Evolutionary conservation across 2,888 invertebrate genomes (phyloP), one percentile per base, ranked within the genome.

Genomic region (Arrhopalites spinosus): DNA sequence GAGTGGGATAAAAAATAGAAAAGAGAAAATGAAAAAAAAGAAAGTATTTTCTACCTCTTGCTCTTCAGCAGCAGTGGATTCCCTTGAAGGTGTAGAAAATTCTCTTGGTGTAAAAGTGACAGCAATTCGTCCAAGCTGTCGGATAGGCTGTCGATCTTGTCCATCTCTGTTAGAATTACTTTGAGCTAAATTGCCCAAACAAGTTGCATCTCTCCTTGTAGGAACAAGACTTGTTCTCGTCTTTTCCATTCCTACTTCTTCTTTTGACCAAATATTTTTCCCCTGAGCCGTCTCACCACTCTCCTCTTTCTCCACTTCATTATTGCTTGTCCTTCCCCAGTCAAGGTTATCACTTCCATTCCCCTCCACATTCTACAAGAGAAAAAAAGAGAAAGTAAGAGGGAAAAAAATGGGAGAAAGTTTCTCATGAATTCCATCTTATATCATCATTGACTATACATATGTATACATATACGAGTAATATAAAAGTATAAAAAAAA

Each of bases 11-110:
- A 13, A 13, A 53, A n/a, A n/a, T 17, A 53, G 59, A 23, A 20
- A 8, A 59, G 27, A 25, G 25, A 25, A 25, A 11, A 59, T 50
- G 15, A 27, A 1, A 11, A 59, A 59, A 59, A 27, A 7, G 0
- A 27, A 13, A 23, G 23, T 59, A 5, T 23, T 8, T 63, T 30
- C n/a, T 45, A 88, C 89, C 85, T 91, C 90, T 81, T 92, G 89
- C 85, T 95, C 94, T 84, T 91, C 90, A 0, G 87, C 86, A 20
- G 88, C 87, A 68, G 87, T 87, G 0, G 93, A 93, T 85, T 93
- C 93, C 78, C 94, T 87, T 71, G 90, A 90, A 0, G 95, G 94
- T 0, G 95, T 94, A 0, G 93, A 91, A 84, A 95, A 93, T 27
- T 88, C 88, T 74, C 95, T 87, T 13, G 90, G 89, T 0, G 94